These are phyloP conservation scores for Esox lucius DNA, from an alignment of 2,797 vertebrate species.

Conservation along the genomic window DNA sequence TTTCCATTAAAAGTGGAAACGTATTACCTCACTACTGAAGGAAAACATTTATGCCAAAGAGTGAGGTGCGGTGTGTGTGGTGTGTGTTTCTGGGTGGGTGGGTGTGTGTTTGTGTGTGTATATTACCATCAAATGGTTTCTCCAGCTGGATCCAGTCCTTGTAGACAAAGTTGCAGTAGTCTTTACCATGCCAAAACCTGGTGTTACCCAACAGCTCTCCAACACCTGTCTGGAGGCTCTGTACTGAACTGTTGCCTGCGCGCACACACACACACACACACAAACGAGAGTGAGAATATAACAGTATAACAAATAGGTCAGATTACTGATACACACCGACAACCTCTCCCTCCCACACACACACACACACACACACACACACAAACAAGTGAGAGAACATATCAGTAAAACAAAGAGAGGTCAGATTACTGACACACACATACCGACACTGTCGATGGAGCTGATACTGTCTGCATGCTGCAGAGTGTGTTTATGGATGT, in stretches of 20 bases:
- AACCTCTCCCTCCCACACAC: too few species aligned
- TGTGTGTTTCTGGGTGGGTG: slow-evolving; percentile 10
- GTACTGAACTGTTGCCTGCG: slow-evolving; percentile 82
- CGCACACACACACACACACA: not conserved
- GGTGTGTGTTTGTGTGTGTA: not conserved
- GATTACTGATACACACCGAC: not conserved
- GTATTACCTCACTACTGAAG: not conserved
- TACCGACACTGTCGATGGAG: slow-evolving; percentile 83
- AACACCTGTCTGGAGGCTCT: slow-evolving; percentile 86
- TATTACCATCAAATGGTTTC: slow-evolving; percentile 94
- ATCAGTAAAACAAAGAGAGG: too few species aligned
- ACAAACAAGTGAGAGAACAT: too few species aligned
- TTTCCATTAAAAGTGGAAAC: not conserved
- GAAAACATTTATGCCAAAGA: not conserved
- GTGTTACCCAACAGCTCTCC: slow-evolving; percentile 92
- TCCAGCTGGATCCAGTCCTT: slow-evolving; percentile 98
- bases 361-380: not conserved
- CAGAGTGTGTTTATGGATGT: slow-evolving; percentile 83
- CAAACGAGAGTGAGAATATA: not conserved
- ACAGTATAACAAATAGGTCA: not conserved
- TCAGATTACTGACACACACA: not conserved
- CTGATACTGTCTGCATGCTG: slow-evolving; percentile 84
- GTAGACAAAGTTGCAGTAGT: slow-evolving; percentile 98
- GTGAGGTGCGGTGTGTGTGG: not conserved
- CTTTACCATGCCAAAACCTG: slow-evolving; percentile 96